Base-by-base conservation (phyloP, 2,888 invertebrate species). In the Mythimna pallens region DNA sequence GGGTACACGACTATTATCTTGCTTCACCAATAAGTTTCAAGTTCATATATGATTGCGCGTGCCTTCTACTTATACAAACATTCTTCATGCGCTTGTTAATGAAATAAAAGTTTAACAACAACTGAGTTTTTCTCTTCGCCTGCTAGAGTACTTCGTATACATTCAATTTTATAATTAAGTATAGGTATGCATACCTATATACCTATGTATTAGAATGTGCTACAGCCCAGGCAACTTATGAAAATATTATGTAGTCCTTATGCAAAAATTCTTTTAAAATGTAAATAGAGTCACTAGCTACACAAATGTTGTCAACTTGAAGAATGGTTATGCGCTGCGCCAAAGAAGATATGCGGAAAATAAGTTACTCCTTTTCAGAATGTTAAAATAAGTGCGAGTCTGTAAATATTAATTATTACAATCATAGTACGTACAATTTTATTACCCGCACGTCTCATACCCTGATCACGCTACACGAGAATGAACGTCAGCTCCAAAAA, bases 241-340 rank as follows among this genome's bases (percentile, higher is more conserved):
- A 69, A 73, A 73, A 66, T 66, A 55, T 64, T 50, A 58, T 50
- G n/a, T 50, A n/a, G 14, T 47, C 0, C 34, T 9, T 62, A 70
- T 55, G 80, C 66, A 73, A 78, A 78, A 70, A 65, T 79, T 34
- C 10, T 67, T 80, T 78, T 55, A 65, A 34, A 70, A 82, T 69
- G 63, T 83, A 78, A 73, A 82, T 73, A 61, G 7, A 62, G 36
- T 55, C 47, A 47, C 22, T 30, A n/a, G 7, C 22, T 30, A 17
- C 9, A 43, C 9, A 36, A 57, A 9, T 7, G 57, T 47, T 70
- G 64, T 80, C 73, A 40, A 55, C 69, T 40, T 73, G 30, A 80
- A 25, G 12, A 54, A 70, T 50, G 63, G 52, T 54, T 47, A 67
- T 72, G 64, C 47, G 54, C n/a, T 17, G 12, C 61, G 65, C 65